Evolutionary conservation across 2,888 invertebrate species (phyloP), one percentile per base, ranked within the genome.

Genomic region (Plutella xylostella): DNA sequence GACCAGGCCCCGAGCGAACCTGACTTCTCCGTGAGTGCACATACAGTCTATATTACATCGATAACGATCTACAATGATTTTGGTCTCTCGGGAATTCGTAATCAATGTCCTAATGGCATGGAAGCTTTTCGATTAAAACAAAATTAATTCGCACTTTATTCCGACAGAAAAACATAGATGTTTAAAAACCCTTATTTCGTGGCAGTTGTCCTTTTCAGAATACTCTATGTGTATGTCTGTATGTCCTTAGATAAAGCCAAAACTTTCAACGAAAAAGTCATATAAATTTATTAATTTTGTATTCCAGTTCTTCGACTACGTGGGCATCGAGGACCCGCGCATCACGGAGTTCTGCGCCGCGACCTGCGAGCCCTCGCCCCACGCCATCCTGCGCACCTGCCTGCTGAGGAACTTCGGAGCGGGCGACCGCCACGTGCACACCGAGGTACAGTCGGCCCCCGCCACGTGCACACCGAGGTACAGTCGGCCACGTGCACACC

Each of bases 261-360:
- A n/a, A n/a, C n/a, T n/a, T n/a, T n/a, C n/a, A n/a, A n/a, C n/a
- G n/a, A n/a, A n/a, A n/a, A n/a, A n/a, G n/a, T n/a, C n/a, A n/a
- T n/a, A n/a, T n/a, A n/a, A n/a, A n/a, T n/a, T n/a, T n/a, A n/a
- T n/a, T n/a, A n/a, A n/a, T n/a, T n/a, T n/a, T n/a, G n/a, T 25
- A 25, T 15, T 25, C 1, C 61, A 91, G 89, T 94, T 94, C 63
- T 96, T 96, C 69, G 97, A 98, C 82, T 92, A 93, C 71, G 93
- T 98, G 54, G 89, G 91, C 55, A 93, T 98, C 45, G 93, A 93
- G 65, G 98, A 98, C 86, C 96, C 97, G 0, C 88, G 98, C 53
- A 94, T 98, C 21, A 89, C 93, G 37, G 97, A 97, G 74, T 92
- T 98, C 72, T 98, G 97, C 76, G 92, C 92, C n/a, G 96, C 96